Percentiles rank a stretch among this genome's conserved stretches.
These are phyloP conservation scores for Botia almorhae DNA, from an alignment of 2,797 vertebrate genomes.

Conservation along the genomic window DNA sequence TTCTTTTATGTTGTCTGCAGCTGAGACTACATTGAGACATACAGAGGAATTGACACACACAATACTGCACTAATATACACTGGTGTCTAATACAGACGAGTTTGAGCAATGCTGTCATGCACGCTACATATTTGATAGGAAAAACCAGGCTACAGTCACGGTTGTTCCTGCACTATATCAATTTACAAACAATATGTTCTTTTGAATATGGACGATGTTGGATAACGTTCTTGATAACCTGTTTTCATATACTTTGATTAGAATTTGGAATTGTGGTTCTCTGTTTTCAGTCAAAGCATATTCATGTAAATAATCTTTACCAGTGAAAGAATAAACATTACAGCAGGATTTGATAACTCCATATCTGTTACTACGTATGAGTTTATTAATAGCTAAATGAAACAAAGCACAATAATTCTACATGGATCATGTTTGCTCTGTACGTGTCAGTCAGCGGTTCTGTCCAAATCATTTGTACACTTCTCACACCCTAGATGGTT, in stretches of 20 bases:
- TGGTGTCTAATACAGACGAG: background rate
- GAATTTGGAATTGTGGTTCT: background rate
- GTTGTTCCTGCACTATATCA: background rate
- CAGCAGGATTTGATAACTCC: background rate
- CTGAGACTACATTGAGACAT: background rate
- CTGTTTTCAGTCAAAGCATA: background rate
- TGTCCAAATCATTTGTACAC: background rate
- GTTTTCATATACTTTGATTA: background rate
- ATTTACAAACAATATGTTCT: background rate
- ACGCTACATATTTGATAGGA: no score
- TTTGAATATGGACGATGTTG: background rate
- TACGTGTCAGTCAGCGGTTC: background rate
- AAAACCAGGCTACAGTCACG: background rate
- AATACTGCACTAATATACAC: background rate
- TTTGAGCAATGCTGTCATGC: background rate
- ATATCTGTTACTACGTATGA: background rate
- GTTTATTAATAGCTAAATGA: background rate
- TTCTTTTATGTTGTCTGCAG: background rate
- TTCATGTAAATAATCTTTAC: background rate
- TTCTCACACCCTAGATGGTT: slow-evolving; percentile 17
- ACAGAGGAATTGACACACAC: background rate
- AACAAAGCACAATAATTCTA: slow-evolving; percentile 8
- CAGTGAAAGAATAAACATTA: background rate
- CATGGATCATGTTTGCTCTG: background rate
- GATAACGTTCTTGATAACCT: background rate